Evolutionary conservation across 2,797 vertebrate species (phyloP).

Genomic region (Sus cebifrons): DNA sequence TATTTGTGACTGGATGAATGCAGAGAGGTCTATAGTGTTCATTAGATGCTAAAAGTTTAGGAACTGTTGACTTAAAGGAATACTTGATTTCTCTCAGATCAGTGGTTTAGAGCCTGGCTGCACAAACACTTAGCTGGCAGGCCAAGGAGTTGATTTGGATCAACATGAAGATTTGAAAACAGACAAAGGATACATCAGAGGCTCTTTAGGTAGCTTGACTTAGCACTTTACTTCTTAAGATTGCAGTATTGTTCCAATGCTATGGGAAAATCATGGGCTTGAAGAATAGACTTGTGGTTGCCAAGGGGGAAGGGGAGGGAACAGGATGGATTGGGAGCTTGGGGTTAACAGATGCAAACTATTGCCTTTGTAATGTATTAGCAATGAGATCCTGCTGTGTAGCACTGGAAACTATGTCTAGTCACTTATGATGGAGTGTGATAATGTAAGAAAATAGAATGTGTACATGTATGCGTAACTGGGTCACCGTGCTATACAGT

Average conservation of each 20-base stretch:
- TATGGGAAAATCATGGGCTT: no score
- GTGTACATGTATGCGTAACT: no score
- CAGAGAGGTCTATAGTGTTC: accelerated
- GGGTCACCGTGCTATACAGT: no score
- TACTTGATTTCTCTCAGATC: background rate
- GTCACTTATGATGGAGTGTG: no score
- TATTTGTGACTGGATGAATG: background rate
- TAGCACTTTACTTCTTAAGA: background rate
- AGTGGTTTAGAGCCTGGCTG: background rate
- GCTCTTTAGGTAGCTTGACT: background rate
- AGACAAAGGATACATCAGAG: background rate
- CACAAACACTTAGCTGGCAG: background rate
- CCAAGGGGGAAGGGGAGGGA: no score
- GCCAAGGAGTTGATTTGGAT: background rate
- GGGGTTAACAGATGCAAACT: no score
- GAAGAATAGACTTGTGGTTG: no score
- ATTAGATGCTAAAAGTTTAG: background rate
- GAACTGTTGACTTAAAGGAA: background rate
- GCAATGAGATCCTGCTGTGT: no score
- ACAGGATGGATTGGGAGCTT: no score
- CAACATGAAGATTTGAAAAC: background rate
- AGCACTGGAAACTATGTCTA: no score
- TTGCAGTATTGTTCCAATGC: background rate
- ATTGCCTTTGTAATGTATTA: no score
- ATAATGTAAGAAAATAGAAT: no score